Evolutionary conservation across 2,888 invertebrate genomes (phyloP).

Genomic region (Chymomyza procnemis): DNA sequence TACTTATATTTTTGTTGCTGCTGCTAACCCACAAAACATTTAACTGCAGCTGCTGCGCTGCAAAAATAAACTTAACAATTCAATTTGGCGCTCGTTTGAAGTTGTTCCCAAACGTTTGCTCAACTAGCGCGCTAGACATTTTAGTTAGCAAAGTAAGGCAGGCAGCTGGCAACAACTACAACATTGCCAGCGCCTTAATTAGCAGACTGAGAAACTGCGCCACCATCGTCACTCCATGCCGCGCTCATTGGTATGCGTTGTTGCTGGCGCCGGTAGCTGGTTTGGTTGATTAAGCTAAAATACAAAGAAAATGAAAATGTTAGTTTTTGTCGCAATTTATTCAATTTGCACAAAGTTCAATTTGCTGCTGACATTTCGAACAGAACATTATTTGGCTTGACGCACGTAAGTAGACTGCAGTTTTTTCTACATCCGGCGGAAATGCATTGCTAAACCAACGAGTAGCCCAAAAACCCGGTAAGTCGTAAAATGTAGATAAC

Average conservation of each 20-base stretch:
- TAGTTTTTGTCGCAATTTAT: background rate
- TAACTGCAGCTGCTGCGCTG: background rate
- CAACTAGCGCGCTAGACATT: background rate
- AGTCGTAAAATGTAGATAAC: background rate
- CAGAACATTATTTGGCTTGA: background rate
- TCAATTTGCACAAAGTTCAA: background rate
- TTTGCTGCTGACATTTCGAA: background rate
- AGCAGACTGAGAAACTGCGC: slow-evolving; percentile 9
- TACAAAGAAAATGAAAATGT: slow-evolving; percentile 16
- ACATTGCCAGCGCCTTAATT: slow-evolving; percentile 26
- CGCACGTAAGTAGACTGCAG: background rate
- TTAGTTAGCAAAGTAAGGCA: no score
- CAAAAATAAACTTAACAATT: slow-evolving; percentile 40
- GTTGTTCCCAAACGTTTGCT: background rate
- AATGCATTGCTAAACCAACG: background rate
- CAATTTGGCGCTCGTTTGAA: slow-evolving; percentile 16
- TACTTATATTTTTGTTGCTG: background rate
- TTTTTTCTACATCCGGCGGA: background rate
- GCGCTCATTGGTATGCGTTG: slow-evolving; percentile 41
- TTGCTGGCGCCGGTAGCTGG: background rate
- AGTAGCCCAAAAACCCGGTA: background rate
- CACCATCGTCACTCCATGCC: background rate
- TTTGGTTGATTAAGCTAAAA: slow-evolving; percentile 21
- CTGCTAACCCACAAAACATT: background rate
- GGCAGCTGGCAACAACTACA: background rate